A percentile compares a stretch with the other conserved stretches of the same genome.
Conservation (phyloP, 2,888 invertebrate species). For the Melieria omissa region DNA sequence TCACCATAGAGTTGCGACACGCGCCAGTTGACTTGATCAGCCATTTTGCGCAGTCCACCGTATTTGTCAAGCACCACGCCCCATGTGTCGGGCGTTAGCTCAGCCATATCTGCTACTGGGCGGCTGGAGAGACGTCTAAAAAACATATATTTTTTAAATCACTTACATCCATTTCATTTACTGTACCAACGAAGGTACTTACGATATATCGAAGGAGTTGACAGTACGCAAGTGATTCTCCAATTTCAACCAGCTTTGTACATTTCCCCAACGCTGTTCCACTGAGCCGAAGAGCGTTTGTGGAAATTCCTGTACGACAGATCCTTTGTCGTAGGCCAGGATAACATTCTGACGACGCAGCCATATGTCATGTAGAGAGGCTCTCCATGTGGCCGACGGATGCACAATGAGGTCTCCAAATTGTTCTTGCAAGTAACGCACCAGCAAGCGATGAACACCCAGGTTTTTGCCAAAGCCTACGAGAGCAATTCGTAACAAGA, state of each 20-base stretch:
- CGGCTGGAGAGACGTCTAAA: conserved; percentile 58
- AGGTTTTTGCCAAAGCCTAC: conserved; percentile 67
- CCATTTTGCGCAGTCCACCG: conserved; percentile 73
- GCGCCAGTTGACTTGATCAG: conserved; percentile 72
- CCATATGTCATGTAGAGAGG: conserved; percentile 69
- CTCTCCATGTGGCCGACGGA: conserved; percentile 68
- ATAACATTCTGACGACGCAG: conserved; percentile 68
- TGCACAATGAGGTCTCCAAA: conserved; percentile 69
- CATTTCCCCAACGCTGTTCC: conserved; percentile 76
- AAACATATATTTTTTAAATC: not conserved
- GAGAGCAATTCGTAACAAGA: not conserved
- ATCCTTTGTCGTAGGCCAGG: conserved; percentile 68
- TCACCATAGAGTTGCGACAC: conserved; percentile 71
- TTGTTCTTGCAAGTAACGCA: conserved; percentile 69
- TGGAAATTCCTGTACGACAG: conserved; percentile 61
- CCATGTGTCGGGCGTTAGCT: conserved; percentile 73
- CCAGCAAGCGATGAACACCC: conserved; percentile 69
- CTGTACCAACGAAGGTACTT: conserved; percentile 48
- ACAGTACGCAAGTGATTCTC: conserved; percentile 68
- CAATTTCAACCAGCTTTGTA: conserved; percentile 69
- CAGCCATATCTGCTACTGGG: conserved; percentile 75
- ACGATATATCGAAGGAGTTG: conserved; percentile 57
- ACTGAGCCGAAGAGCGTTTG: conserved; percentile 70
- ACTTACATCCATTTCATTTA: not conserved
- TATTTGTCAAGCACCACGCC: conserved; percentile 71